phyloP scores from a whole-genome alignment of 2,888 invertebrate genomes.

The Buathra laborator region DNA sequence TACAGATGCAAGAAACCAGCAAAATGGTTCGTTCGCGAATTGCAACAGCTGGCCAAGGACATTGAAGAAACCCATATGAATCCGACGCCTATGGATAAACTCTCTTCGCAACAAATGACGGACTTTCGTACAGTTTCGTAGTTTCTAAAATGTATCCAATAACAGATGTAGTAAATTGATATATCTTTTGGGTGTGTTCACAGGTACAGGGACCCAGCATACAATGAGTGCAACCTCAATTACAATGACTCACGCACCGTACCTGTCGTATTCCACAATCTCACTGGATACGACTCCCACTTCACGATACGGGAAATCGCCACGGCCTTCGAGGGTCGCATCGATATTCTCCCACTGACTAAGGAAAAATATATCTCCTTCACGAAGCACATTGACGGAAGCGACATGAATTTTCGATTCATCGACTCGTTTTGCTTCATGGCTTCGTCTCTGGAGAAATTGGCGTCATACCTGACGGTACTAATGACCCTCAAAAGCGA shows the following conservation, averaged over 20 bases:
- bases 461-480: slow-evolving; percentile 69
- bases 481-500: slow-evolving; percentile 58
- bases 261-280: slow-evolving; percentile 75
- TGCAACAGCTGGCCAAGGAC: no score
- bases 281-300: slow-evolving; percentile 74
- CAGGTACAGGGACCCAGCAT: no score
- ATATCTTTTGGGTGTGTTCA: no score
- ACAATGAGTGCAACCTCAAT: slow-evolving; percentile 72
- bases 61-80: no score
- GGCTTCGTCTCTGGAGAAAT: slow-evolving; percentile 73
- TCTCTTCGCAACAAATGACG: no score
- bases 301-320: slow-evolving; percentile 72
- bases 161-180: no score
- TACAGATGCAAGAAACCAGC: no score
- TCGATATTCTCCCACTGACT: slow-evolving; percentile 69
- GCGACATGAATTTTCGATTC: slow-evolving; percentile 31
- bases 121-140: no score
- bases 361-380: slow-evolving; percentile 77
- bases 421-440: slow-evolving; percentile 75
- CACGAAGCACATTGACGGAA: slow-evolving; percentile 62
- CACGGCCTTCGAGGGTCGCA: slow-evolving; percentile 65
- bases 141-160: no score
- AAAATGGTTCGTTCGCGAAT: no score
- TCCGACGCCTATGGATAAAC: no score
- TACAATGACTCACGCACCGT: slow-evolving; percentile 66